phyloP scores from a whole-genome alignment of 2,797 vertebrate species.

The Trichosurus vulpecula region DNA sequence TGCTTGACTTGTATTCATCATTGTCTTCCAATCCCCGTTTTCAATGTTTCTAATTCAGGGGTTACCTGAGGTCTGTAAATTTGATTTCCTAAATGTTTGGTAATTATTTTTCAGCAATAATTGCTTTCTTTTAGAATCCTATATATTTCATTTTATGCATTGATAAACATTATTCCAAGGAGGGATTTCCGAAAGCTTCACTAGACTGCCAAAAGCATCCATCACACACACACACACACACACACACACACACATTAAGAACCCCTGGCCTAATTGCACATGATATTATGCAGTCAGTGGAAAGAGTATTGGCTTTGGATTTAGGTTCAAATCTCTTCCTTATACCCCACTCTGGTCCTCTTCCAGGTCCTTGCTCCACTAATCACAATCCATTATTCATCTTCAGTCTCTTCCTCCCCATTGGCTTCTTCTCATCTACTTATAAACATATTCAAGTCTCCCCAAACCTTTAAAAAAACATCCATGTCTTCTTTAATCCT shows the following conservation, averaged over 20 bases:
- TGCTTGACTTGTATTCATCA: not conserved
- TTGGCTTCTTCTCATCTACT: not conserved
- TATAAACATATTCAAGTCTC: not conserved
- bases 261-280: not conserved
- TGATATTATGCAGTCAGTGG: not conserved
- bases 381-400: not conserved
- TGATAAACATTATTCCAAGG: not conserved
- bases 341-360: not conserved
- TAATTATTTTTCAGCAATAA: not conserved
- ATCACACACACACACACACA: not conserved
- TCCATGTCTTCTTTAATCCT: not conserved
- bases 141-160: not conserved
- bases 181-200: not conserved
- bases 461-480: not conserved
- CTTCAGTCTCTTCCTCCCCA: not conserved
- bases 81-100: not conserved
- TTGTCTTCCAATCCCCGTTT: not conserved
- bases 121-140: not conserved
- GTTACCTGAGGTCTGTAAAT: not conserved
- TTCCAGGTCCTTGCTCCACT: not conserved
- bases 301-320: not conserved
- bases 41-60: not conserved
- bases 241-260: not conserved
- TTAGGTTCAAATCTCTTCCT: not conserved
- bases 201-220: not conserved